Evolutionary conservation across 2,113 vertebrate species (phyloP).

Genomic region (Lophura nycthemera): DNA sequence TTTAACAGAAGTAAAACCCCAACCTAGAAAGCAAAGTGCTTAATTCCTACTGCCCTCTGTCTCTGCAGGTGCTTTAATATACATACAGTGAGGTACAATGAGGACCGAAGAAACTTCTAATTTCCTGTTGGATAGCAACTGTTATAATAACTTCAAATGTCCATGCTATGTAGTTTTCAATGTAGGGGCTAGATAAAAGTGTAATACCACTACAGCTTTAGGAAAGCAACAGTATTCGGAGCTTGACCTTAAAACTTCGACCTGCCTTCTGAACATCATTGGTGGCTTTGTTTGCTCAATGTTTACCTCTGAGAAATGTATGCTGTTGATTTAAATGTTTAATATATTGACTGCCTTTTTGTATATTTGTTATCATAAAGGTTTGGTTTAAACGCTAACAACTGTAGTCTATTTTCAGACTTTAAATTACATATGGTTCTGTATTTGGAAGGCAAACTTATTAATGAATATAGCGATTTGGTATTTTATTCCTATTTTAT

Average conservation of each 20-base stretch:
- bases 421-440: constrained; percentile 61
- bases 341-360: constrained; percentile 74
- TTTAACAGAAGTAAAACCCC: neutral
- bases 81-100: neutral
- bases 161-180: constrained; percentile 37
- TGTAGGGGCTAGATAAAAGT: constrained; percentile 42
- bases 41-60: constrained; percentile 29
- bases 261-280: constrained; percentile 33
- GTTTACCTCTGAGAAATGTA: constrained; percentile 67
- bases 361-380: constrained; percentile 72
- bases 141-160: neutral
- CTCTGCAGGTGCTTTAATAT: constrained; percentile 11
- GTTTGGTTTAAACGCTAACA: constrained; percentile 66
- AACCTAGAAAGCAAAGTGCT: constrained; percentile 30
- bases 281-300: constrained; percentile 63
- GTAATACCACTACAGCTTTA: constrained; percentile 40
- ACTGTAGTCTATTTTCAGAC: constrained; percentile 72
- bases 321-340: constrained; percentile 72
- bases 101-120: constrained; percentile 1
- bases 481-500: constrained; percentile 74
- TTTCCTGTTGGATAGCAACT: neutral
- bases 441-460: constrained; percentile 67
- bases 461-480: constrained; percentile 63
- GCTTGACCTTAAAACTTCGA: constrained; percentile 53
- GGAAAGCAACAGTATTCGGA: constrained; percentile 62